These are phyloP conservation scores for Cinclus mexicanus DNA, from an alignment of 2,113 vertebrate genomes.

Conservation along the genomic window DNA sequence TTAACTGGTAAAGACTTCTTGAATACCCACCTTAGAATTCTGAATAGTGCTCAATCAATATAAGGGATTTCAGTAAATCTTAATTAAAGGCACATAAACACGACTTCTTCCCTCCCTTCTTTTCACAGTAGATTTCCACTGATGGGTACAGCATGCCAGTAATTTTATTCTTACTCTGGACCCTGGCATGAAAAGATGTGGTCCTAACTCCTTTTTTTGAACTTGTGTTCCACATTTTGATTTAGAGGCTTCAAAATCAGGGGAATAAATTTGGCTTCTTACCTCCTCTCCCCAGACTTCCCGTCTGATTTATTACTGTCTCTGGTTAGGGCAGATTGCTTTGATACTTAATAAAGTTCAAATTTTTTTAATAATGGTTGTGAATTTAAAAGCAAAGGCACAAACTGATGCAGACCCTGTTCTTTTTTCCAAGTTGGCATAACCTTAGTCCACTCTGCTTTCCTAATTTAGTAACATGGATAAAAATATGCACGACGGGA, in stretches of 20 bases:
- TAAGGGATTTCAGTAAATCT: conserved; percentile 41
- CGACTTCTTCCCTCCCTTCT: background rate
- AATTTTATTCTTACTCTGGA: conserved; percentile 29
- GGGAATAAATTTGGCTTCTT: background rate
- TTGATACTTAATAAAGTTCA: conserved; percentile 63
- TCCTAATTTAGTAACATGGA: conserved; percentile 96
- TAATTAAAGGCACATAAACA: conserved; percentile 33
- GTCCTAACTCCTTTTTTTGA: background rate
- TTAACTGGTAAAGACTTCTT: conserved; percentile 25
- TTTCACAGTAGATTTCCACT: conserved; percentile 46
- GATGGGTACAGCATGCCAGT: background rate
- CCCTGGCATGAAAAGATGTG: background rate
- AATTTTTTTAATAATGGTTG: conserved; percentile 67
- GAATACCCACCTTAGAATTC: conserved; percentile 19
- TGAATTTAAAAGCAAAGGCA: conserved; percentile 64
- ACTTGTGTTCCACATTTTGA: background rate
- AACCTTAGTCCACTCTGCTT: conserved; percentile 79
- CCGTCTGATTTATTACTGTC: conserved; percentile 7
- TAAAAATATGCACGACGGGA: conserved; percentile 88
- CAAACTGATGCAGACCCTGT: conserved; percentile 75
- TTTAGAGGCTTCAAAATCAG: conserved; percentile 10
- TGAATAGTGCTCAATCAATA: conserved; percentile 29
- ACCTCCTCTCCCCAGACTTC: background rate
- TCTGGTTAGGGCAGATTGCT: background rate
- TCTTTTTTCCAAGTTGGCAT: conserved; percentile 79